Evolutionary conservation across 2,888 invertebrate genomes (phyloP).

Genomic region (Adelphocoris suturalis): DNA sequence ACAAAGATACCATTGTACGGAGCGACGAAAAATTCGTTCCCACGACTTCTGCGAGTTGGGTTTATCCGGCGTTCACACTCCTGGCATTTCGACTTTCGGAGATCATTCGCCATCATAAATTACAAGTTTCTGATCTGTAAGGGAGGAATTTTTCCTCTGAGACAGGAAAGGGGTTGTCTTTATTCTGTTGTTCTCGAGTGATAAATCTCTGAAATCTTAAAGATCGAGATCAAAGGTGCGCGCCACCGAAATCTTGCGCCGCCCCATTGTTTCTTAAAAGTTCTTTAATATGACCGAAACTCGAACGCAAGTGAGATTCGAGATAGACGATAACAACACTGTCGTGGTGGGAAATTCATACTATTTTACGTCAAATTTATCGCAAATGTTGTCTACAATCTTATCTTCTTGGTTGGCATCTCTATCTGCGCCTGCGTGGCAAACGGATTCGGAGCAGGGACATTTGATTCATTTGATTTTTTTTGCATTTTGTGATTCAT

Average conservation of each 20-base stretch:
- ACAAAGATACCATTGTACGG: conserved; percentile 19
- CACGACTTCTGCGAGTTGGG: neutral
- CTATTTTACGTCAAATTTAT: too few species aligned
- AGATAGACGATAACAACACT: too few species aligned
- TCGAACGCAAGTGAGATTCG: too few species aligned
- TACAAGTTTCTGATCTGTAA: conserved; percentile 5
- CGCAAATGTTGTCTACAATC: too few species aligned
- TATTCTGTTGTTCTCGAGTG: neutral
- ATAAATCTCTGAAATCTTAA: conserved; percentile 7
- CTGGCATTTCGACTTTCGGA: conserved; percentile 8
- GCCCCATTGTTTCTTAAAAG: neutral
- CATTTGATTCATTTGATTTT: too few species aligned
- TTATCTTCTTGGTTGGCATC: too few species aligned
- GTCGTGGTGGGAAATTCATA: too few species aligned
- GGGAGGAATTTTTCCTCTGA: neutral
- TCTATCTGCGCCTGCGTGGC: too few species aligned
- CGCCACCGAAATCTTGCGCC: neutral
- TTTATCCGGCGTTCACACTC: neutral
- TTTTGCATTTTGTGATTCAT: too few species aligned
- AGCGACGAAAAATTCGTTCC: neutral
- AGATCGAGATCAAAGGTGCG: conserved; percentile 7
- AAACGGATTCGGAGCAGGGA: too few species aligned
- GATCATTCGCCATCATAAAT: conserved; percentile 17
- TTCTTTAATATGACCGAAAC: neutral
- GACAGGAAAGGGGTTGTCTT: neutral